Conservation (phyloP, 2,888 invertebrate genomes). For the Ommatoiulus sabulosus region DNA sequence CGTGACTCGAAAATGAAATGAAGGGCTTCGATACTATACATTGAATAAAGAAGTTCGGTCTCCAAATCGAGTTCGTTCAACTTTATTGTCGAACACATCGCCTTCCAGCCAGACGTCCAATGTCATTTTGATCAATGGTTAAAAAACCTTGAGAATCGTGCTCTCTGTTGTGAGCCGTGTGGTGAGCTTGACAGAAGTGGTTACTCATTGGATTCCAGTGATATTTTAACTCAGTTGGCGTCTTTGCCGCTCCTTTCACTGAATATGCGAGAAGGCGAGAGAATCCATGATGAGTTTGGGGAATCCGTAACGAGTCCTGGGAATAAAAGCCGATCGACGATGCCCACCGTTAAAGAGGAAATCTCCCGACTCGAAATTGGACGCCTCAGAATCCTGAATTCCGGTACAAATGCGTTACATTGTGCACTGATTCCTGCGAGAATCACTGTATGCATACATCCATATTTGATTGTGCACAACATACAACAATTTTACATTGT, state of each 20-base stretch:
- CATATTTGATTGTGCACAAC: too few species aligned
- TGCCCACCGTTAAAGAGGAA: not conserved
- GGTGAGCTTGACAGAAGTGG: not conserved
- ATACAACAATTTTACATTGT: too few species aligned
- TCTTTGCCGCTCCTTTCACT: not conserved
- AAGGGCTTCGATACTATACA: not conserved
- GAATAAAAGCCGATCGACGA: not conserved
- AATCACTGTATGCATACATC: not conserved
- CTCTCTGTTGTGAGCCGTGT: not conserved
- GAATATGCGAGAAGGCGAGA: not conserved
- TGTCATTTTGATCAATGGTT: not conserved
- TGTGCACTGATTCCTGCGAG: not conserved
- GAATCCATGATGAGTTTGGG: not conserved
- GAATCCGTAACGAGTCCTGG: not conserved
- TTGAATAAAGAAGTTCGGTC: not conserved
- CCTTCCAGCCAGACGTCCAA: not conserved
- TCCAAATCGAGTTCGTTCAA: not conserved
- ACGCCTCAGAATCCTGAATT: not conserved
- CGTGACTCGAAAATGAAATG: not conserved
- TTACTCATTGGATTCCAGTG: not conserved
- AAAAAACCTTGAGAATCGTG: not conserved
- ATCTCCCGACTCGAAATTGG: not conserved
- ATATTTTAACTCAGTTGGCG: not conserved
- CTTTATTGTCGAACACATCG: not conserved
- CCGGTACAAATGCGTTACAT: too few species aligned